Base-by-base conservation (phyloP, 2,888 invertebrate genomes). In the Athetis lepigone region DNA sequence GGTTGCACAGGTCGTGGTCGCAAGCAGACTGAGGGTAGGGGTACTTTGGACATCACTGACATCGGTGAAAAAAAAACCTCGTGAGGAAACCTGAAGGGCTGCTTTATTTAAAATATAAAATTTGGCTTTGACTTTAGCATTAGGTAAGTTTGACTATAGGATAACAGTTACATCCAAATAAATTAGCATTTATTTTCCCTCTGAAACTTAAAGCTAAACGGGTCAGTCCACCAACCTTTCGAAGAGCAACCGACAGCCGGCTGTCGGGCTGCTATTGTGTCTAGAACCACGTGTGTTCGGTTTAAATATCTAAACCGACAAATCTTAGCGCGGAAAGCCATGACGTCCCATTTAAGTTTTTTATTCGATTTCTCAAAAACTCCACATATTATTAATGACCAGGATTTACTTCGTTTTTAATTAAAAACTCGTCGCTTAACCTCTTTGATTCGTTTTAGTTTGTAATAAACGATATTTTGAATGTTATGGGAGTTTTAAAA, bases 321-420 rank as follows among this genome's bases (percentile, higher is more conserved):
- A 83, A 88, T 86, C 85, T 77, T 70, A 81, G 85, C 89, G 90
- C 86, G 80, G 90, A 92, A 90, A 90, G 88, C 82, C 79, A 84
- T 85, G 81, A 85, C 70, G 77, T 83, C 86, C 90, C 88, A 92
- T 92, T 91, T 90, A 78, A 79, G 67, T 85, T 86, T 86, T 88
- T 88, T 84, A 75, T 79, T 40, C 45, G 52, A 72, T 66, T 59
- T 62, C 36, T 64, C 27, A 56, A 50, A 50, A 60, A 79, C 46
- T 63, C 33, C 57, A 40, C 56, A 46, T 59, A 47, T 55, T 79
- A 78, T 75, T 68, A 78, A 79, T 72, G 72, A 39, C 37, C 49
- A 39, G 49, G 37, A 80, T 67, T 75, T 65, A 43, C 68, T 73
- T 62, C 62, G 52, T 47, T 70, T 79, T 73, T 81, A 81, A 81